Evolutionary conservation across 2,113 vertebrate genomes (phyloP).

Genomic region (Thinocorus orbignyianus): DNA sequence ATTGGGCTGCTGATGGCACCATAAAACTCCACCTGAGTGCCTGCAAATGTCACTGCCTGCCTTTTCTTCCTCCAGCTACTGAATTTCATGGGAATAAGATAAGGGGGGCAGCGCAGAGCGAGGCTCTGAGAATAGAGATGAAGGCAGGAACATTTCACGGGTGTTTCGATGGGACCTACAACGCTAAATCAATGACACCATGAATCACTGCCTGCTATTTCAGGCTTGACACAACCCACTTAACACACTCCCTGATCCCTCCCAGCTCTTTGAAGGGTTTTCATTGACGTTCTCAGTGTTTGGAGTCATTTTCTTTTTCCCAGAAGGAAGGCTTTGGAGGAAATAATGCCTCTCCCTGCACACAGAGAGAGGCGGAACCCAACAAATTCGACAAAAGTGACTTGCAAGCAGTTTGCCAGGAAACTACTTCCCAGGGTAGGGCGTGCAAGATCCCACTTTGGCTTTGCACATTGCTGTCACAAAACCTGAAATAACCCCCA

Average conservation of each 20-base stretch:
- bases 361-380: not conserved
- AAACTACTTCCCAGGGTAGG: not conserved
- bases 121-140: not conserved
- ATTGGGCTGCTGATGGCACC: not conserved
- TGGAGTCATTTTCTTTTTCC: not conserved
- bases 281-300: not conserved
- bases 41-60: not conserved
- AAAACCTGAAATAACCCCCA: not conserved
- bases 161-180: not conserved
- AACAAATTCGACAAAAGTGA: not conserved
- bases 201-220: not conserved
- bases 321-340: not conserved
- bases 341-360: not conserved
- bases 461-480: not conserved
- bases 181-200: not conserved
- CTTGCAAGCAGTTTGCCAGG: not conserved
- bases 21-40: accelerated
- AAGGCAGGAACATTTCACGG: not conserved
- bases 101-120: not conserved
- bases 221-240: not conserved
- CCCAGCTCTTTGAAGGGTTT: not conserved
- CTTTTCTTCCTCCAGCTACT: not conserved
- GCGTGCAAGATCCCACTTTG: not conserved
- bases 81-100: not conserved
- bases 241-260: not conserved